Evolutionary conservation across 2,888 invertebrate genomes (phyloP).

Genomic region (Drosophila kanekoi): DNA sequence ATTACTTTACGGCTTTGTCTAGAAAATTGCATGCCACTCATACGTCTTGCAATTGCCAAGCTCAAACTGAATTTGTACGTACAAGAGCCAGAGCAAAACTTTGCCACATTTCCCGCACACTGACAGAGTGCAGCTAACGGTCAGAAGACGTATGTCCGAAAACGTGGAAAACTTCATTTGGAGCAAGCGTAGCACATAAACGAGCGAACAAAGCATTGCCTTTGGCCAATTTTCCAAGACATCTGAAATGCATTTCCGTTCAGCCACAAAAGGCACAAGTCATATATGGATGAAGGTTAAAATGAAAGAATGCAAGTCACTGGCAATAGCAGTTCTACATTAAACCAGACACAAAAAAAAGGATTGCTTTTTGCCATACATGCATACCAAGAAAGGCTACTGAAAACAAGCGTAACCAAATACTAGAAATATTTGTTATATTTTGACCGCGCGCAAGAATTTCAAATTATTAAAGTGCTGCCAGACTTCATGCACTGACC

Average conservation of each 20-base stretch:
- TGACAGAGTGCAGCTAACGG: constrained; percentile 3
- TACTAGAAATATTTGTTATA: neutral
- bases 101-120: constrained; percentile 14
- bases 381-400: neutral
- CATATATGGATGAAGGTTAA: constrained; percentile 2
- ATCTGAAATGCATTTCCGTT: constrained; percentile 46
- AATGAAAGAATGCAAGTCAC: constrained; percentile 24
- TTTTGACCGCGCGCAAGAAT: constrained; percentile 18
- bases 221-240: constrained; percentile 41
- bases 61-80: constrained; percentile 34
- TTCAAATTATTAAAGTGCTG: constrained; percentile 15
- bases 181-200: constrained; percentile 21
- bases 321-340: neutral
- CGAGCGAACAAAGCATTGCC: constrained; percentile 32
- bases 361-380: neutral
- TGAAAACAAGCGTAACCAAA: neutral
- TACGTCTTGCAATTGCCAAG: constrained; percentile 36
- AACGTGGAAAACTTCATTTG: constrained; percentile 19
- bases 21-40: constrained; percentile 61
- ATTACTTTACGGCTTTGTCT: constrained; percentile 26
- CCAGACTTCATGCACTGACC: constrained; percentile 11
- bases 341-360: neutral
- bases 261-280: constrained; percentile 10
- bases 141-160: constrained; percentile 7
- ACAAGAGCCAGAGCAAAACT: constrained; percentile 16